Conservation (phyloP, 1,140 invertebrate species). For the Tenebrio molitor region DNA sequence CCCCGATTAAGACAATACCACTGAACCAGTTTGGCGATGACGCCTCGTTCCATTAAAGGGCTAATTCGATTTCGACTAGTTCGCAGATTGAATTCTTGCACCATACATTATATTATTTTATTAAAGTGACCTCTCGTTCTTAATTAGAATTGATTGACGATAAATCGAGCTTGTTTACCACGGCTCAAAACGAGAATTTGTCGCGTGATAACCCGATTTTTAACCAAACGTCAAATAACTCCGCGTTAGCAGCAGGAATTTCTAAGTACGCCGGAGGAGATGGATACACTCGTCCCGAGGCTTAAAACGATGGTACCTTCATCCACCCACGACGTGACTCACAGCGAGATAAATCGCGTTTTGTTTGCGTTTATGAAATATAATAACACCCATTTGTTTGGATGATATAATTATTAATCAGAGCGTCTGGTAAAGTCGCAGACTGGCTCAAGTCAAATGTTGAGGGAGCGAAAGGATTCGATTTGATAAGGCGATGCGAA, state of each 20-base stretch:
- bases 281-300: slow-evolving; percentile 19
- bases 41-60: background rate
- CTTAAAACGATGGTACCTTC: slow-evolving; percentile 23
- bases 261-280: slow-evolving; percentile 12
- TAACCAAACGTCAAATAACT: slow-evolving; percentile 19
- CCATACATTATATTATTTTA: background rate
- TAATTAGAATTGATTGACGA: slow-evolving; percentile 1
- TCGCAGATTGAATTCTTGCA: background rate
- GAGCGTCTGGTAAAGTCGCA: no score
- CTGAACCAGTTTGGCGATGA: background rate
- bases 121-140: slow-evolving; percentile 4
- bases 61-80: background rate
- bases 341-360: slow-evolving; percentile 13
- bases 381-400: slow-evolving; percentile 13
- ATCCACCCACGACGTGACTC: slow-evolving; percentile 8
- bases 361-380: slow-evolving; percentile 34
- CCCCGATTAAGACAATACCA: background rate
- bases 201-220: background rate
- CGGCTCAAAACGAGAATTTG: background rate
- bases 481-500: slow-evolving; percentile 14
- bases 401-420: slow-evolving; percentile 26
- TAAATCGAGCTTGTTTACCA: slow-evolving; percentile 4
- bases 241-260: slow-evolving; percentile 4
- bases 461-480: slow-evolving; percentile 1
- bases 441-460: slow-evolving; percentile 33